Conservation (phyloP, 2,888 invertebrate genomes). For the Stegana nigrithorax region DNA sequence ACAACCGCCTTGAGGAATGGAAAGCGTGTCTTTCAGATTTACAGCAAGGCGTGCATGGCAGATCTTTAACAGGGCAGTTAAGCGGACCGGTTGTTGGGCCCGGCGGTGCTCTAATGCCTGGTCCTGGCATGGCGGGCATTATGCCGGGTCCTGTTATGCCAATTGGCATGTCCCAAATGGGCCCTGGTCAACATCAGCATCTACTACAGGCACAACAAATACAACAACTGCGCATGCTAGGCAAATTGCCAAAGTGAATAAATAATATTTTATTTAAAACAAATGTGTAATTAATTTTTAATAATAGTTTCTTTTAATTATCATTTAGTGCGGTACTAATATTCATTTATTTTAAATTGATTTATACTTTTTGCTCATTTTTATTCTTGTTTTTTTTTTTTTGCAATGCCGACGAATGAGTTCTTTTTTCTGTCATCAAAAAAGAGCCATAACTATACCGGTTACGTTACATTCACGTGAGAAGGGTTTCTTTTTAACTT, state of each 20-base stretch:
- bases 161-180: constrained; percentile 47
- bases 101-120: no score
- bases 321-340: constrained; percentile 9
- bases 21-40: constrained; percentile 84
- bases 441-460: no score
- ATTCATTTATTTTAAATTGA: constrained; percentile 17
- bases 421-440: no score
- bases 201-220: constrained; percentile 69
- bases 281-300: background rate
- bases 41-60: constrained; percentile 64
- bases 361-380: no score
- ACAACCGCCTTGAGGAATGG: constrained; percentile 92
- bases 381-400: no score
- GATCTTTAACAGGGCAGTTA: no score
- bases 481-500: constrained; percentile 41
- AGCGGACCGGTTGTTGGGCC: constrained; percentile 35
- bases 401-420: constrained; percentile 12
- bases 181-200: constrained; percentile 68
- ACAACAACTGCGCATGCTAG: constrained; percentile 71
- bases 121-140: constrained; percentile 43
- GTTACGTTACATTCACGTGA: no score
- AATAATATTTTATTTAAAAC: background rate
- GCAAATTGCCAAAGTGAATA: constrained; percentile 48
- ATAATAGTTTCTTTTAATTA: background rate
- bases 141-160: constrained; percentile 37